phyloP scores from a whole-genome alignment of 2,888 invertebrate genomes.

The Melinaea menophilus region DNA sequence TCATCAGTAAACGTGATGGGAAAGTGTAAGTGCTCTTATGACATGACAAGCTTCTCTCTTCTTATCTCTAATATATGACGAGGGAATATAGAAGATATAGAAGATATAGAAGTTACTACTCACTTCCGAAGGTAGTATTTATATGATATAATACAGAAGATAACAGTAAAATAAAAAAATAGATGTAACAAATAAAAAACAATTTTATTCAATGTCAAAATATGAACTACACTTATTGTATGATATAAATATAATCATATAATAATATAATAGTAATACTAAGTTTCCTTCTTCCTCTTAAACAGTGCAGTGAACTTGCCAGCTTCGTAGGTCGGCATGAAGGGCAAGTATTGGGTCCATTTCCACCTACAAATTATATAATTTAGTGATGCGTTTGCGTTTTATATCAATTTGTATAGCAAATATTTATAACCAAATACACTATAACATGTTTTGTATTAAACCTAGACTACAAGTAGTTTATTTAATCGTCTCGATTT shows the following conservation, averaged over 20 bases:
- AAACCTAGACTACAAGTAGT: too few relatives aligned
- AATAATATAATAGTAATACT: too few relatives aligned
- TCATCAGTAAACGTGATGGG: background rate
- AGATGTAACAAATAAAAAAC: too few relatives aligned
- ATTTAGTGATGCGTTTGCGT: background rate
- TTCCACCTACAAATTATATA: conserved; percentile 72
- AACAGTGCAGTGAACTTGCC: conserved; percentile 65
- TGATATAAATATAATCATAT: too few relatives aligned
- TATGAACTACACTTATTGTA: too few relatives aligned
- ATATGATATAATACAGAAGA: too few relatives aligned
- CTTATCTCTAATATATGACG: conserved; percentile 26
- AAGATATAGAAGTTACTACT: too few relatives aligned
- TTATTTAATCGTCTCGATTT: too few relatives aligned
- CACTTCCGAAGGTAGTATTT: too few relatives aligned
- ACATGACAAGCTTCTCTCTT: background rate
- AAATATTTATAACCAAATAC: background rate
- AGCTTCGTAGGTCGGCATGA: conserved; percentile 82
- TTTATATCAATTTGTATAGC: background rate
- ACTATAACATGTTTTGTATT: background rate
- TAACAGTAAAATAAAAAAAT: too few relatives aligned
- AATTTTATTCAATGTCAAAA: too few relatives aligned
- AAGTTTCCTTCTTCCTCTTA: conserved; percentile 53
- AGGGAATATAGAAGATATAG: too few relatives aligned
- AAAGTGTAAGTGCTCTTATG: background rate
- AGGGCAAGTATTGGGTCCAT: conserved; percentile 83